phyloP scores from a whole-genome alignment of 2,113 vertebrate genomes.

The Eulemur rufifrons region DNA sequence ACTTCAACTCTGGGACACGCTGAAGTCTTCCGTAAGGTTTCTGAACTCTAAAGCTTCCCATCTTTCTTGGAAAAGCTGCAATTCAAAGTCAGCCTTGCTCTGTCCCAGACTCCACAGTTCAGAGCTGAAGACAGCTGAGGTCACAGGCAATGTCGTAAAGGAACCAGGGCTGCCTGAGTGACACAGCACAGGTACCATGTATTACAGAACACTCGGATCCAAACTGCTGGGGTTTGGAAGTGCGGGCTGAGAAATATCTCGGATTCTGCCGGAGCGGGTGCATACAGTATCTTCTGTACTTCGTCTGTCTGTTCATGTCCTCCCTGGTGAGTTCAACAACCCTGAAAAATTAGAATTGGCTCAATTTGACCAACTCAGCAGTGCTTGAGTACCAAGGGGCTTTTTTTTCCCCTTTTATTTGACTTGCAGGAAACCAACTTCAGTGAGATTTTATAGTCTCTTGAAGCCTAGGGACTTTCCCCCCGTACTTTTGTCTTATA shows the following conservation, averaged over 20 bases:
- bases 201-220: neutral
- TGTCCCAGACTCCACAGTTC: neutral
- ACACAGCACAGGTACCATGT: neutral
- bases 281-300: neutral
- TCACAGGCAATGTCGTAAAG: neutral
- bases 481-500: conserved; percentile 9
- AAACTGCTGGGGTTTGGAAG: neutral
- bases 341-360: conserved; percentile 54
- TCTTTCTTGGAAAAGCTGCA: neutral
- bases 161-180: neutral
- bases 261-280: neutral
- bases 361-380: conserved; percentile 60
- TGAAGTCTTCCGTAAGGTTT: neutral
- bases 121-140: neutral
- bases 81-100: neutral
- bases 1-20: neutral
- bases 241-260: neutral
- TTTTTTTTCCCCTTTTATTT: neutral
- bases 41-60: neutral
- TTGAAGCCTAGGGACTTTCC: conserved; percentile 31
- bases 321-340: conserved; percentile 65
- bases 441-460: conserved; percentile 67
- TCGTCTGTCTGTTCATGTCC: conserved; percentile 49
- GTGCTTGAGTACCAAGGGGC: neutral
- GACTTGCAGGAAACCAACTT: conserved; percentile 56